These are phyloP conservation scores for Gambusia affinis DNA, from an alignment of 2,113 vertebrate species.

Conservation along the genomic window DNA sequence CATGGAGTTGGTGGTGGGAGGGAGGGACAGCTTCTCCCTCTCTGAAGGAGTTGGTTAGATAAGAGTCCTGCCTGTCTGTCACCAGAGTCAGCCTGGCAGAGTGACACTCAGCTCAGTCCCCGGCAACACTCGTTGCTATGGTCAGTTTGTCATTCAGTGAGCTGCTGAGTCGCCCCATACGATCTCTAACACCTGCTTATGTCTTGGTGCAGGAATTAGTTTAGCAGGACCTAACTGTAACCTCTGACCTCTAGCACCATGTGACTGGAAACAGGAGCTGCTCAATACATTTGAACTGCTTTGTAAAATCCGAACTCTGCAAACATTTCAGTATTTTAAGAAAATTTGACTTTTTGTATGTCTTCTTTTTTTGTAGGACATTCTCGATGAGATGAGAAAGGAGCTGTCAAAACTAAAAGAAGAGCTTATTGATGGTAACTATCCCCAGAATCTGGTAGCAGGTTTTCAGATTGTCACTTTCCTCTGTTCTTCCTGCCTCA, in stretches of 20 bases:
- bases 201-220: conserved; percentile 12
- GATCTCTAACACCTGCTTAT: conserved; percentile 15
- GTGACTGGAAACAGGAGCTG: background rate
- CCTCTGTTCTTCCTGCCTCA: background rate
- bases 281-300: background rate
- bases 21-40: conserved; percentile 41
- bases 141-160: background rate
- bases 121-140: background rate
- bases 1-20: too few relatives aligned
- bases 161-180: background rate
- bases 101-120: too few relatives aligned
- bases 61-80: conserved; percentile 60
- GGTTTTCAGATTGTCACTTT: background rate
- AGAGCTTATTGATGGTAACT: conserved; percentile 96
- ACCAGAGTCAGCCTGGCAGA: conserved; percentile 10
- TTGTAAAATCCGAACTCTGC: background rate
- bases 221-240: background rate
- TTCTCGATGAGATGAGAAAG: conserved; percentile 99
- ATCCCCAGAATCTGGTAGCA: background rate
- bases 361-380: conserved; percentile 83
- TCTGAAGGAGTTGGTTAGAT: conserved; percentile 61
- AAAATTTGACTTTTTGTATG: conserved; percentile 11
- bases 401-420: conserved; percentile 98
- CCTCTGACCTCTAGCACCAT: background rate
- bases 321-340: background rate